Evolutionary conservation across 2,797 vertebrate genomes (phyloP), one percentile per base, ranked within the genome.

Genomic region (Tamandua tetradactyla): DNA sequence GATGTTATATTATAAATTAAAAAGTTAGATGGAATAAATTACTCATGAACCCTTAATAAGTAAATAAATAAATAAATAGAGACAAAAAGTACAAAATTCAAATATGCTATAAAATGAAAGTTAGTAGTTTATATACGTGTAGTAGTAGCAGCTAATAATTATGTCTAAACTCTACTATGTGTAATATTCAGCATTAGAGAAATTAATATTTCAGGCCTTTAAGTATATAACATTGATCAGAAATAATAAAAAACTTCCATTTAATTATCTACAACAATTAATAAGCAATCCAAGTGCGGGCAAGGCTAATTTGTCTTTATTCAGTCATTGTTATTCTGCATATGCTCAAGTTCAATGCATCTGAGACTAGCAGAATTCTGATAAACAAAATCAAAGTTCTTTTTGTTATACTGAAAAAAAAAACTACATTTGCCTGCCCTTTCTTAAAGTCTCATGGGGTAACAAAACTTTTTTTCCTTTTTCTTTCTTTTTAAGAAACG

Each of bases 261-360:
- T 84, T 84, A 92, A 94, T 92, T 92, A 89, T 81, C 35, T 55
- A 71, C 17, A 57, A 78, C 14, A 94, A 96, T 96, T 88, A 81
- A 78, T 94, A 83, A 89, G 55, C 79, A 94, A 89, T 37, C 44
- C 69, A 86, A 57, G n/a, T 93, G 75, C 91, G 57, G 32, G 47
- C 42, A 80, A 97, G 47, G 35, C 42, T 91, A 83, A 68, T 5
- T 96, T 89, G 94, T 71, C 71, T 78, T 84, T 86, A 30, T 69
- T 78, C 11, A 61, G 55, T 85, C 64, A 88, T 35, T 96, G 17
- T 87, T 81, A 92, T 84, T 87, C 72, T 84, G 72, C 42, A 87
- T 80, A 84, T 74, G 5, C 20, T 95, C 49, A 87, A 89, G 62
- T n/a, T 89, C 49, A 84, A 35, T 5, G 14, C 57, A 74, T 68